Evolutionary conservation across 2,797 vertebrate species (phyloP), one percentile per base, ranked within the genome.

Genomic region (Diplodus puntazzo): DNA sequence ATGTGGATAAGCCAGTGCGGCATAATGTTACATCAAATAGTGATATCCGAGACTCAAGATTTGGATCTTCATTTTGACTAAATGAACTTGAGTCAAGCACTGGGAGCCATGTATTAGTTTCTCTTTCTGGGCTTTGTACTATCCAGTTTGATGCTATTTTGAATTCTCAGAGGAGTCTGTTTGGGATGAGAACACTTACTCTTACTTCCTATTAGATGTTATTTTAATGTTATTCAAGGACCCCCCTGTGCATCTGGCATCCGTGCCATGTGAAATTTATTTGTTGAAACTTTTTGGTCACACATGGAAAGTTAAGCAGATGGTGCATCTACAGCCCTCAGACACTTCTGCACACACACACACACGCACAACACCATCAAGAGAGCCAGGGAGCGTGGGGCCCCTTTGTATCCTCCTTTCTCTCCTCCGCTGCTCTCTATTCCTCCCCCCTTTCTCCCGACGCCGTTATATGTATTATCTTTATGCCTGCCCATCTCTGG

Each of bases 261-360:
- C 75, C 87, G 79, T 92, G 90, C 88, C 88, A 70, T 86, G 89
- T 91, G 82, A 95, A 96, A 96, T 95, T 91, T 96, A 95, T 95
- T 95, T 95, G 94, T 93, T 95, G 94, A 96, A 97, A 97, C 95
- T 96, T 97, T 95, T 95, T 93, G 91, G 96, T 96, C 96, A 97
- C 96, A 96, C 96, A 95, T 96, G 96, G 91, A 95, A 97, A 96
- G 96, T 97, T 96, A 92, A 95, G 94, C 96, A 97, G 96, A 96
- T 96, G 96, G 95, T 93, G 92, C 94, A 94, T 93, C 88, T 87
- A 89, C 87, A 90, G 63, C 77, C 67, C 55, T 74, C 77, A 82
- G 46, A 67, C 59, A 72, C 75, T 52, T 58, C 18, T 43, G 43
- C 62, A 50, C 59, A 77, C 62, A 50, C 59, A 77, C 62, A 53